Conservation (phyloP, 2,888 invertebrate genomes). For the Eurois occulta region DNA sequence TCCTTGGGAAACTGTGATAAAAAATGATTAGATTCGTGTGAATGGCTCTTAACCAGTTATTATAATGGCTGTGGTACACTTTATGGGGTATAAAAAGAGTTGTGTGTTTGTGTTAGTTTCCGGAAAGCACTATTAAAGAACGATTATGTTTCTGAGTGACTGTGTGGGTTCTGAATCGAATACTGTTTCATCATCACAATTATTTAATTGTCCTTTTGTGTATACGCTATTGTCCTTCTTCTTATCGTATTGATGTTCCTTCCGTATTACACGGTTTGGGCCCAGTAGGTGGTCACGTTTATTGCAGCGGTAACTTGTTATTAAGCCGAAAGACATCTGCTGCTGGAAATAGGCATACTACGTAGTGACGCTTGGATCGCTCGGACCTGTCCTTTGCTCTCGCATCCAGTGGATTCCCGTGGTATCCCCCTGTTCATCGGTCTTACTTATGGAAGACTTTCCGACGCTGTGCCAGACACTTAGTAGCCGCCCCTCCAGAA, state of each 20-base stretch:
- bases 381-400: no score
- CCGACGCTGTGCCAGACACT: background rate
- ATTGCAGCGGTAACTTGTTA: no score
- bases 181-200: background rate
- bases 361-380: no score
- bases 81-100: constrained; percentile 40
- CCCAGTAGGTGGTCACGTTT: no score
- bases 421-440: no score
- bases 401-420: no score
- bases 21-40: constrained; percentile 67
- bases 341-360: no score
- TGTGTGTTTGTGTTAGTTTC: constrained; percentile 29
- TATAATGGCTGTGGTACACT: constrained; percentile 38
- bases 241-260: no score
- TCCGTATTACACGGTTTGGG: no score
- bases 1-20: constrained; percentile 67
- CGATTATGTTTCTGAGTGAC: constrained; percentile 5
- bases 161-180: background rate
- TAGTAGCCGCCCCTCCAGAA: background rate
- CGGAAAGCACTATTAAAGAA: constrained; percentile 28
- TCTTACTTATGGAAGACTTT: no score
- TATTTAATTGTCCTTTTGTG: background rate
- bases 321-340: background rate
- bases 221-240: no score
- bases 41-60: constrained; percentile 57